phyloP scores from a whole-genome alignment of 64 coral and sea anemone genomes.

The Porites australiensis region DNA sequence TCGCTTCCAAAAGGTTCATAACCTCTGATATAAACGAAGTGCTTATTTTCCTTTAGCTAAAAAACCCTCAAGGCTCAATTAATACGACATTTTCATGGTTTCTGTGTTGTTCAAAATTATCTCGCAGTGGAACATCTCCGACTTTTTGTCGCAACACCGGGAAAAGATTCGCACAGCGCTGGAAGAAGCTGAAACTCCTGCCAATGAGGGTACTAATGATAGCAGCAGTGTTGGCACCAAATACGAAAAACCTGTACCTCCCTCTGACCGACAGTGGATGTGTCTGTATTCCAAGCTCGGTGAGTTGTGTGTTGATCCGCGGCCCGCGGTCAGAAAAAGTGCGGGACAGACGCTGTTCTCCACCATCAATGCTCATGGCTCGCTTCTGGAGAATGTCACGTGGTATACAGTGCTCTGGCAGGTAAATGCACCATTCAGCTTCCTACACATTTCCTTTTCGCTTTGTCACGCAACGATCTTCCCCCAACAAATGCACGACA shows the following conservation, averaged over 20 bases:
- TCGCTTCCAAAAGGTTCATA: too few relatives aligned
- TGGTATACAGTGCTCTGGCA: constrained; percentile 91
- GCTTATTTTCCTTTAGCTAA: background rate
- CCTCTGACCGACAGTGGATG: constrained; percentile 97
- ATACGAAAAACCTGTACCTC: constrained; percentile 86
- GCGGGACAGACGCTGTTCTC: constrained; percentile 99
- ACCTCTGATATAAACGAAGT: background rate
- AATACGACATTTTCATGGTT: background rate
- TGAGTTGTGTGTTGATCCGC: constrained; percentile 96
- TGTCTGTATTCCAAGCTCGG: constrained; percentile 95
- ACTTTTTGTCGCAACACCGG: constrained; percentile 94
- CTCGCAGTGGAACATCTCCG: constrained; percentile 96
- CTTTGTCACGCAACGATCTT: too few relatives aligned
- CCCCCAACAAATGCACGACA: background rate
- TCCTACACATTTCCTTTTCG: background rate
- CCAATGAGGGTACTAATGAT: constrained; percentile 34
- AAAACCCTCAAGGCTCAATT: background rate
- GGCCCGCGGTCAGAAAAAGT: constrained; percentile 96
- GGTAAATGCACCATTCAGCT: constrained; percentile 10
- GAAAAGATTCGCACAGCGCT: constrained; percentile 81
- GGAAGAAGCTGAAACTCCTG: constrained; percentile 37
- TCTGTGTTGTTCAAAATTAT: background rate
- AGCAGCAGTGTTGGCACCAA: constrained; percentile 57
- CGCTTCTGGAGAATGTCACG: constrained; percentile 79
- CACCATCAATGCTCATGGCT: constrained; percentile 96